Evolutionary conservation across 2,797 vertebrate species (phyloP), one percentile per base, ranked within the genome.

Genomic region (Mastacembelus armatus): DNA sequence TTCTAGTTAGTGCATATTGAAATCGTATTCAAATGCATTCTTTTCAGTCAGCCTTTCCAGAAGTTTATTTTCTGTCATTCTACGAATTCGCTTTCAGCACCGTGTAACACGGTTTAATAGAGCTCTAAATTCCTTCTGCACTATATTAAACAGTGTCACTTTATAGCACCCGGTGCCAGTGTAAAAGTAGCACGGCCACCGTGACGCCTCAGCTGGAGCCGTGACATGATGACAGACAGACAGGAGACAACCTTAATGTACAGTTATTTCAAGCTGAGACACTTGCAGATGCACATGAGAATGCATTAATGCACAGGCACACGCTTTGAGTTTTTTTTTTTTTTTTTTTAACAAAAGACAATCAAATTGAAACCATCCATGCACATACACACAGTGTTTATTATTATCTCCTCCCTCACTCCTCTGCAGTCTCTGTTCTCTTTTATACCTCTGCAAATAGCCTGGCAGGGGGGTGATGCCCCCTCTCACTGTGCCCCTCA

Each of bases 71-170:
- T 68, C 62, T 72, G 62, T 51, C 70, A 22, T 77, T 77, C 62
- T 57, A 18, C 38, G 49, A 78, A 76, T 85, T 70, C 48, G 57
- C 66, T 71, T 61, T 60, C 76, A 59, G 62, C 73, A 18, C 67
- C 0, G 21, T 55, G 75, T 9, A 58, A 29, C 63, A 50, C 62
- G 71, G 48, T 86, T 88, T 81, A 85, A 75, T 78, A 64, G 80
- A 80, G 76, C 69, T 77, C 77, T 85, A 83, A 84, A 88, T 85
- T 81, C 81, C 74, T 56, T 55, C 66, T 24, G 77, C 73, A 80
- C 83, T 88, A 90, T 84, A 91, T 91, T 89, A 87, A 91, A 88
- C 85, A 66, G 71, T 88, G 88, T 89, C 81, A 89, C 81, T 83
- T 88, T 87, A 89, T 88, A 84, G 76, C 84, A 76, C 44, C 26